A percentile compares a stretch with the other conserved stretches of the same genome.
Conservation (phyloP, 2,888 invertebrate genomes). For the Dryocosmus kuriphilus region DNA sequence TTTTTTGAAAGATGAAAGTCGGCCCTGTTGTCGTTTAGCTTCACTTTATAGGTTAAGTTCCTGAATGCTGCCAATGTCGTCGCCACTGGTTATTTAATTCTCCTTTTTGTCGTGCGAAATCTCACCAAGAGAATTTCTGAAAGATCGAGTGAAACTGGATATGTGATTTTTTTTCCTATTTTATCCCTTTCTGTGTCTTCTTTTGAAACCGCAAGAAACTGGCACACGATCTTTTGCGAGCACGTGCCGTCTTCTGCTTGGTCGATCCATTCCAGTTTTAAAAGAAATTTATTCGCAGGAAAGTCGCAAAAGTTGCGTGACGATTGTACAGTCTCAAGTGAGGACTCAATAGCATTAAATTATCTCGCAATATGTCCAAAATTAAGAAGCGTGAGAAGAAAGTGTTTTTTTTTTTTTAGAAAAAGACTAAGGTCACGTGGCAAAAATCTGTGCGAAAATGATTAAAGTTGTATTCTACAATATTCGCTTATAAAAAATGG, state of each 20-base stretch:
- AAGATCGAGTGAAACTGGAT: slow-evolving; percentile 16
- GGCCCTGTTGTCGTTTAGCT: no score
- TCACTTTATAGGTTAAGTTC: no score
- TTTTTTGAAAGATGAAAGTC: no score
- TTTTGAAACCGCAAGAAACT: slow-evolving; percentile 7
- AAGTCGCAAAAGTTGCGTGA: slow-evolving; percentile 26
- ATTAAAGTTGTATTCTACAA: no score
- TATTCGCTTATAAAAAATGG: no score
- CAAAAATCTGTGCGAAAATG: no score
- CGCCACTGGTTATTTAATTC: not conserved
- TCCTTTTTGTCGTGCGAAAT: not conserved
- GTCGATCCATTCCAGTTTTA: slow-evolving; percentile 13
- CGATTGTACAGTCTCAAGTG: not conserved
- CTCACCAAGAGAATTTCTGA: slow-evolving; percentile 4
- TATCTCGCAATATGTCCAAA: not conserved
- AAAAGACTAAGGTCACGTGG: no score
- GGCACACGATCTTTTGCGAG: slow-evolving; percentile 24
- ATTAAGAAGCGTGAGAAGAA: not conserved
- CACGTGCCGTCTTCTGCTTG: slow-evolving; percentile 8
- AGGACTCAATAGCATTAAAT: not conserved
- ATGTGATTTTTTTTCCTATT: not conserved
- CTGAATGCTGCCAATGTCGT: not conserved
- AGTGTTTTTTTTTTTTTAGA: not conserved
- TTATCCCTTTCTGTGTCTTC: not conserved
- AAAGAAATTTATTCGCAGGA: slow-evolving; percentile 32